Base-by-base conservation (phyloP, 2,888 invertebrate genomes). In the Lithophane ornitopus region DNA sequence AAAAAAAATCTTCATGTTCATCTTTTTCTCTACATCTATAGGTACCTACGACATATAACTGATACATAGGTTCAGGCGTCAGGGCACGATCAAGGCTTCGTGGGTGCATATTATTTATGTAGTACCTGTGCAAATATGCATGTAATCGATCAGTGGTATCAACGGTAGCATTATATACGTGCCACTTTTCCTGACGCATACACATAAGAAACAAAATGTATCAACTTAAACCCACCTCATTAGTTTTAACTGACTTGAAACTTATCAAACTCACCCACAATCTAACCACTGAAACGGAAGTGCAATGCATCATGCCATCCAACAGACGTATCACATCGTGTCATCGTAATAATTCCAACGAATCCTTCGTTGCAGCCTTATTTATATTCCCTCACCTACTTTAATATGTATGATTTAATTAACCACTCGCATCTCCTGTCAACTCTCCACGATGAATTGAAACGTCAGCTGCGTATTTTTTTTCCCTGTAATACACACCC, bases 351-450 rank as follows among this genome's bases (percentile, higher is more conserved):
- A 90, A 88, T 89, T 87, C 89, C 84, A 89, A 87, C 70, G 89
- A 82, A 87, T 87, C 85, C 85, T 85, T 87, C 84, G 86, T 73
- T 74, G 85, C 81, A 77, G 80, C 87, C 87, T 88, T 90, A 89
- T 90, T 89, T 88, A 89, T 89, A 91, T 92, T 90, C 90, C 89
- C 86, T 89, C 88, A 62, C 87, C 87, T 85, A 88, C 83, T 87
- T 88, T 89, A 88, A 86, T 91, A 90, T 91, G 88, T 89, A 90
- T 88, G 88, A 82, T 83, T 87, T 88, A 88, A 90, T 89, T 91
- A 91, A 92, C 93, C 93, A 91, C 87, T 89, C 87, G 88, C 91
- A 92, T 93, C 93, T 92, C 90, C 90, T 94, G 94, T 94, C 95
- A 92, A 84, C 92, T 92, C 91, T 92, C 89, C 91, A 86, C 89